phyloP scores from a whole-genome alignment of 2,888 invertebrate genomes.

The Habrosyne pyritoides region DNA sequence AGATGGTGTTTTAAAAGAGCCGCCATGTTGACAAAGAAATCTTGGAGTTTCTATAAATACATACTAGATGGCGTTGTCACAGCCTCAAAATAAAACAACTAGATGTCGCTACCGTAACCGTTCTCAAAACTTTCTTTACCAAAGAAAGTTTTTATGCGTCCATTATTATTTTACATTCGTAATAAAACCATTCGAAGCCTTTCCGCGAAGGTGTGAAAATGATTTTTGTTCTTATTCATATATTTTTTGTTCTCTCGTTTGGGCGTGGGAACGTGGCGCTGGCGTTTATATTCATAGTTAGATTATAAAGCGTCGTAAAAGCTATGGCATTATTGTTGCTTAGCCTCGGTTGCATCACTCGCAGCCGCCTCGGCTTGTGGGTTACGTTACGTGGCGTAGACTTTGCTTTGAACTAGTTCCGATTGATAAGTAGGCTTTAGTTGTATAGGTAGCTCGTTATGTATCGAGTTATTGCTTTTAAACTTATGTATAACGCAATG shows the following conservation, averaged over 20 bases:
- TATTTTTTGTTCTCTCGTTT: conserved; percentile 48
- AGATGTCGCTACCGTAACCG: conserved; percentile 55
- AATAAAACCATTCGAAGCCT: conserved; percentile 71
- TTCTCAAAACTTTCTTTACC: conserved; percentile 26
- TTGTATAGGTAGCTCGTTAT: not conserved
- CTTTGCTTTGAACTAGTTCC: conserved; percentile 7
- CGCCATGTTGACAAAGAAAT: not conserved
- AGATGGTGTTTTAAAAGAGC: not conserved
- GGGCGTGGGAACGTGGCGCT: conserved; percentile 74
- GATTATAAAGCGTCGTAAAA: conserved; percentile 50
- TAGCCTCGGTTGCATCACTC: conserved; percentile 35
- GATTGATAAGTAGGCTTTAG: conserved; percentile 1
- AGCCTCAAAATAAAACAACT: conserved; percentile 8
- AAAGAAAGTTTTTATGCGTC: conserved; percentile 63
- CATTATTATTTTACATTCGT: conserved; percentile 77
- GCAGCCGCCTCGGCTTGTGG: conserved; percentile 12
- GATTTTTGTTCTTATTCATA: conserved; percentile 70
- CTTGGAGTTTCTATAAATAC: not conserved
- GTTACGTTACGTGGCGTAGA: conserved; percentile 36
- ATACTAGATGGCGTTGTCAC: not conserved
- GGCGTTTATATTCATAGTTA: conserved; percentile 49
- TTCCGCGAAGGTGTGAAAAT: conserved; percentile 82
- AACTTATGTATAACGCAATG: too few species aligned
- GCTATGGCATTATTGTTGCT: conserved; percentile 16
- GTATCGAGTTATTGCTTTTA: too few species aligned